Evolutionary conservation across 2,113 vertebrate species (phyloP).

Genomic region (Thryonomys swinderianus): DNA sequence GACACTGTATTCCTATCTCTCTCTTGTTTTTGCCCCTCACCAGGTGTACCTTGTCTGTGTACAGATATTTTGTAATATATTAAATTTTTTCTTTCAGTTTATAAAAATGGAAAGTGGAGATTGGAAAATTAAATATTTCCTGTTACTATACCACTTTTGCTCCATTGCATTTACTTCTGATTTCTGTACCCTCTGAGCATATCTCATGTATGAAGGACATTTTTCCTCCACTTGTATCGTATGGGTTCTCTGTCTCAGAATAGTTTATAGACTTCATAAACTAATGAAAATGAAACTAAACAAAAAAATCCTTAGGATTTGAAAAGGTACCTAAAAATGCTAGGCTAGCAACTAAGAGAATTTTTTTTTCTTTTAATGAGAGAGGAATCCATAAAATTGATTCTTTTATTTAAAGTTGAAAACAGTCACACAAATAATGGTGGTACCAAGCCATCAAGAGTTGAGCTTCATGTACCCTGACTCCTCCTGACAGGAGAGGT

Average conservation of each 20-base stretch:
- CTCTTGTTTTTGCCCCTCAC: constrained; percentile 76
- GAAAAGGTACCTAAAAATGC: constrained; percentile 46
- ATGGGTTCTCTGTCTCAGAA: constrained; percentile 54
- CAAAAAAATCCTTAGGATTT: constrained; percentile 45
- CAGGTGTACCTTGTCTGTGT: constrained; percentile 91
- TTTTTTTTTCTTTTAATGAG: not conserved
- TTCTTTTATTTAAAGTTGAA: constrained; percentile 42
- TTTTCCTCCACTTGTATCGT: constrained; percentile 70
- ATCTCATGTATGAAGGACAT: constrained; percentile 23
- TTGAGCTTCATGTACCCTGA: constrained; percentile 78
- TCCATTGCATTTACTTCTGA: constrained; percentile 78
- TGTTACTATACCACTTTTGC: constrained; percentile 85
- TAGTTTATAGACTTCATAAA: constrained; percentile 56
- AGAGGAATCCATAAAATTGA: constrained; percentile 39
- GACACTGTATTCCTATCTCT: constrained; percentile 86
- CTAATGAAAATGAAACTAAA: not conserved
- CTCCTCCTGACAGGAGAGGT: constrained; percentile 79
- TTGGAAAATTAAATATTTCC: constrained; percentile 90
- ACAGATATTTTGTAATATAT: constrained; percentile 97
- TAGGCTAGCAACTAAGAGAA: constrained; percentile 61
- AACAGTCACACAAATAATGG: constrained; percentile 51
- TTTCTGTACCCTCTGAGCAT: constrained; percentile 32
- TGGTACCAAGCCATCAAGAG: constrained; percentile 55
- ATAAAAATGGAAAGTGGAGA: constrained; percentile 93
- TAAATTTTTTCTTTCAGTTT: constrained; percentile 91